A percentile compares a stretch with the other conserved stretches of the same genome.
Conservation (phyloP, 1,140 invertebrate genomes). For the Dermatophagoides farinae region DNA sequence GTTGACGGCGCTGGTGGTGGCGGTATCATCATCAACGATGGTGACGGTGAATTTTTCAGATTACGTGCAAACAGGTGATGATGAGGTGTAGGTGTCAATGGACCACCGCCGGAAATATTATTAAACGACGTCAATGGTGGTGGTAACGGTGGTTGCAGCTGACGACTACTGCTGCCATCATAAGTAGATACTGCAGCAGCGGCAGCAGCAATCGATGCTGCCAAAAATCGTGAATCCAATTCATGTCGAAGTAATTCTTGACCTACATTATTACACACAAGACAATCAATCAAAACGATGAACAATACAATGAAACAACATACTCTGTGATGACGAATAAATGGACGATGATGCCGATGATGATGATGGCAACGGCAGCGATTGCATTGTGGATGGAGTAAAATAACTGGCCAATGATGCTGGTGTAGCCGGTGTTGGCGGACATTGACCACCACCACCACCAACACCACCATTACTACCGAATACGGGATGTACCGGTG, state of each 20-base stretch:
- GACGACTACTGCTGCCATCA: conserved; percentile 54
- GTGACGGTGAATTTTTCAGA: background rate
- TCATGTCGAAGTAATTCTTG: conserved; percentile 65
- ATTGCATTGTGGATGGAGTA: conserved; percentile 27
- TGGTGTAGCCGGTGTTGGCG: conserved; percentile 23
- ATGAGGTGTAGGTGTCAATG: background rate
- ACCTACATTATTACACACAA: conserved; percentile 20
- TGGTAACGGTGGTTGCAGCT: conserved; percentile 31
- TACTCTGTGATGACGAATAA: background rate
- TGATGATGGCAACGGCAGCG: background rate
- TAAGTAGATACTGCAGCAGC: conserved; percentile 35
- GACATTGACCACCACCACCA: conserved; percentile 7
- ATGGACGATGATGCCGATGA: background rate
- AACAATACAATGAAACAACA: background rate
- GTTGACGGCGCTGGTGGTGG: too few relatives aligned
- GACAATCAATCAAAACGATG: background rate
- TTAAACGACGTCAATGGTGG: conserved; percentile 23
- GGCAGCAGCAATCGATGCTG: conserved; percentile 45
- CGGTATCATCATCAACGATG: background rate
- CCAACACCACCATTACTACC: background rate
- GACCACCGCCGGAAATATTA: conserved; percentile 18
- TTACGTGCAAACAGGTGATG: conserved; percentile 4
- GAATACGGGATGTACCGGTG: conserved; percentile 1
- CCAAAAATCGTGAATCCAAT: conserved; percentile 69
- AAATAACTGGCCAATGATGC: conserved; percentile 22